Evolutionary conservation across 1,140 invertebrate genomes (phyloP).

Genomic region (Oryctes rhinoceros): DNA sequence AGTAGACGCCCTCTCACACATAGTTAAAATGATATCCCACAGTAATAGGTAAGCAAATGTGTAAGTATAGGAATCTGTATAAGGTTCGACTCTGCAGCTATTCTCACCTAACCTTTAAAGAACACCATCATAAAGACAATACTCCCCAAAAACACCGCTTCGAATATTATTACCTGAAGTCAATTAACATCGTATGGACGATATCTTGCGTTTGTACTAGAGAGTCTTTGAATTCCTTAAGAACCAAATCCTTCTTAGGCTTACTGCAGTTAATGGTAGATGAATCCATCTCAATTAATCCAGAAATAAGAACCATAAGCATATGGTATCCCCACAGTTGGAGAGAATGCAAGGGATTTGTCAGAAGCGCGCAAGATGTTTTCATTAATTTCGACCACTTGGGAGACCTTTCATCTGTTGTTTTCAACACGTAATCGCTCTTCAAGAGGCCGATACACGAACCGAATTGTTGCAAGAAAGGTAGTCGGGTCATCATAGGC

Average conservation of each 20-base stretch:
- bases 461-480: conserved; percentile 59
- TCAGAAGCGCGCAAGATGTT: conserved; percentile 51
- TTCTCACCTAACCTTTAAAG: conserved; percentile 67
- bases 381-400: conserved; percentile 57
- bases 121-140: too few relatives aligned
- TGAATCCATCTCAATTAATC: conserved; percentile 62
- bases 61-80: conserved; percentile 70
- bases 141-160: not conserved
- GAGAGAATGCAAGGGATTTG: conserved; percentile 58
- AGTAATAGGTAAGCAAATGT: conserved; percentile 74
- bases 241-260: conserved; percentile 58
- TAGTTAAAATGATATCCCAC: conserved; percentile 77
- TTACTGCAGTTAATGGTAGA: conserved; percentile 59
- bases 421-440: conserved; percentile 55
- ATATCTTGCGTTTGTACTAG: conserved; percentile 64
- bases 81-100: conserved; percentile 67
- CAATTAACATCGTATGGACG: conserved; percentile 65
- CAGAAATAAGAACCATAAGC: conserved; percentile 58
- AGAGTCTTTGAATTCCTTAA: conserved; percentile 66
- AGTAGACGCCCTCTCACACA: conserved; percentile 72
- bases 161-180: conserved; percentile 64
- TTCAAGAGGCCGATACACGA: conserved; percentile 57
- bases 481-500: conserved; percentile 44
- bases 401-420: conserved; percentile 48
- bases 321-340: conserved; percentile 64